A percentile compares a stretch with the other conserved stretches of the same genome.
Conservation (phyloP, 37 sponge, comb jelly and placozoan genomes). For the Petrosia ficiformis region DNA sequence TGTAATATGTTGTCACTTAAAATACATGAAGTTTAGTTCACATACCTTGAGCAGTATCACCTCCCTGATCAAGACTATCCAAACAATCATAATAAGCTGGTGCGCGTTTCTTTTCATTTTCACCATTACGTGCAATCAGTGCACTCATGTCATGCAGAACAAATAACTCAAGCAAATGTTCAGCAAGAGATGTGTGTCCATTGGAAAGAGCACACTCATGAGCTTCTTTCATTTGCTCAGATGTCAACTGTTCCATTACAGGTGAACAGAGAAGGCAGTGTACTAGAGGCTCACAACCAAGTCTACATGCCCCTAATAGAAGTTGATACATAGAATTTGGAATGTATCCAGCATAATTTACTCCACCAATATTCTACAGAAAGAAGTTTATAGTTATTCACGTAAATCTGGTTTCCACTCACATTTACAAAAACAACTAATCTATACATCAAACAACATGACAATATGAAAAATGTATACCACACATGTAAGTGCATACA, state of each 20-base stretch:
- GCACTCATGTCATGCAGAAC: conserved; percentile 1
- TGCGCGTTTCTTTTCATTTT: not conserved
- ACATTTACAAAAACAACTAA: not conserved
- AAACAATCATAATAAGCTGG: not conserved
- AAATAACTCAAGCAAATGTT: conserved; percentile 9
- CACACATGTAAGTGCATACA: too few relatives aligned
- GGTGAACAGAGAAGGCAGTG: conserved; percentile 33
- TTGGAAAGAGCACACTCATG: conserved; percentile 16
- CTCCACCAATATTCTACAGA: not conserved
- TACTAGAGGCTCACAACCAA: conserved; percentile 55
- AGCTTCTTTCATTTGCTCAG: conserved; percentile 32
- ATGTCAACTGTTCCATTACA: conserved; percentile 7
- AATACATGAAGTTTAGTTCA: too few relatives aligned
- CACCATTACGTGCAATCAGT: not conserved
- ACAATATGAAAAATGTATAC: too few relatives aligned
- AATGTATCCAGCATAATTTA: conserved; percentile 5
- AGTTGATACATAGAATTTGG: conserved; percentile 39
- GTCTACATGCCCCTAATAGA: conserved; percentile 59
- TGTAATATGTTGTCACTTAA: too few relatives aligned
- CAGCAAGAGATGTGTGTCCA: conserved; percentile 36
- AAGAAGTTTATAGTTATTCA: not conserved
- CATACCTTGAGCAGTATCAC: conserved; percentile 29
- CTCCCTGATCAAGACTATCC: conserved; percentile 5
- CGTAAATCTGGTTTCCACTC: not conserved
- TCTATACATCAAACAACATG: too few relatives aligned